These are phyloP conservation scores for Ispidina picta DNA, from an alignment of 2,797 vertebrate genomes.

Conservation along the genomic window DNA sequence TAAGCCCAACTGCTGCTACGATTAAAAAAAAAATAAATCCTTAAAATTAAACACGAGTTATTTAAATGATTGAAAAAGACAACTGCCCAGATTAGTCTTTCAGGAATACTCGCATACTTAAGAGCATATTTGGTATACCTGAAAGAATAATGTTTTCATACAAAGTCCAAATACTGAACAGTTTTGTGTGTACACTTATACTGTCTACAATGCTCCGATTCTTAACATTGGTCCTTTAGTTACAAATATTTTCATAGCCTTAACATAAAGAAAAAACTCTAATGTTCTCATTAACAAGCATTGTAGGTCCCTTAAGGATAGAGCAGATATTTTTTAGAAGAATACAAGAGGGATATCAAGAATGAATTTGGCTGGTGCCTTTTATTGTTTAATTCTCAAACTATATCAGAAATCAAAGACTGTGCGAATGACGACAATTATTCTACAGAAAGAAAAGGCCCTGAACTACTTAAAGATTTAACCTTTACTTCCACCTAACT, in stretches of 20 bases:
- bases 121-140: not conserved
- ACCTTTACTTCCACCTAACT: conserved; percentile 79
- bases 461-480: conserved; percentile 78
- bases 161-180: not conserved
- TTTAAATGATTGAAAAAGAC: not conserved
- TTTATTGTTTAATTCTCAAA: conserved; percentile 42
- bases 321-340: not conserved
- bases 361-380: not conserved
- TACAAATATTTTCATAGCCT: not conserved
- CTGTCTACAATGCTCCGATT: not conserved
- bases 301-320: not conserved
- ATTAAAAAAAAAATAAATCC: not conserved
- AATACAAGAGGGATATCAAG: conserved; percentile 27
- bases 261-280: not conserved
- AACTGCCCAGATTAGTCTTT: not conserved
- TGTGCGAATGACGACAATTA: conserved; percentile 56
- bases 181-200: not conserved
- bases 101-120: not conserved
- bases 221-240: not conserved
- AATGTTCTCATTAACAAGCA: not conserved
- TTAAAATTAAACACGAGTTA: conserved; percentile 15
- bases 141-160: not conserved
- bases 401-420: conserved; percentile 52
- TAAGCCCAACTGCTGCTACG: conserved; percentile 29
- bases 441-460: conserved; percentile 72